Evolutionary conservation across 2,888 invertebrate genomes (phyloP), one percentile per base, ranked within the genome.

Genomic region (Ophraella communa): DNA sequence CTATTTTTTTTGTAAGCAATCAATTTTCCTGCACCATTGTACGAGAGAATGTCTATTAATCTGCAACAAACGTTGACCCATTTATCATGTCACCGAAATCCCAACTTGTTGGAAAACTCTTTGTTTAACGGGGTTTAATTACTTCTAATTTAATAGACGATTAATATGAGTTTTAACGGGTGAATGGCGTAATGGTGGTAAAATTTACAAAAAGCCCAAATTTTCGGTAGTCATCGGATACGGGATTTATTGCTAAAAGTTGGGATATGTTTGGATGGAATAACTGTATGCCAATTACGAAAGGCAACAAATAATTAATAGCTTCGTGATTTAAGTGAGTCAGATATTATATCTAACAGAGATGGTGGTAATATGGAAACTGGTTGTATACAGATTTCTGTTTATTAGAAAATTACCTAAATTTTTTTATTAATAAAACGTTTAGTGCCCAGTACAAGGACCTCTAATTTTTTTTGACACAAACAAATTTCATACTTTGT

Each of bases 111-210:
- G 27, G 21, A 23, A 39, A 58, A 35, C 35, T 27, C 39, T 49
- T 58, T 49, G 30, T 55, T 55, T 24, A 24, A 49, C 49, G 35
- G 3, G n/a, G 55, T 60, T 60, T 60, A 64, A 64, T 64, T 60
- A 60, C 64, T 60, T 54, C 49, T 55, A 64, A 64, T 64, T 64
- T 60, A 55, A 60, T 60, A 44, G 33, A 60, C 49, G 64, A 55
- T 64, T 63, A 55, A 64, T 60, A 60, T 45, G 59, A 54, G 47
- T 58, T 59, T 55, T 33, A 54, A 62, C 44, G 44, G 57, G 47
- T 57, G 47, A n/a, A 47, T 33, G 30, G 49, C 47, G 3, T 2
- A 49, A 23, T n/a, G 52, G 17, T 30, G 51, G 30, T 17, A 62
- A 52, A 51, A 52, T 56, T 51, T 57, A 47, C 44, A 42, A 57